Evolutionary conservation across 2,888 invertebrate genomes (phyloP), one percentile per base, ranked within the genome.

Genomic region (Lissonota sp.): DNA sequence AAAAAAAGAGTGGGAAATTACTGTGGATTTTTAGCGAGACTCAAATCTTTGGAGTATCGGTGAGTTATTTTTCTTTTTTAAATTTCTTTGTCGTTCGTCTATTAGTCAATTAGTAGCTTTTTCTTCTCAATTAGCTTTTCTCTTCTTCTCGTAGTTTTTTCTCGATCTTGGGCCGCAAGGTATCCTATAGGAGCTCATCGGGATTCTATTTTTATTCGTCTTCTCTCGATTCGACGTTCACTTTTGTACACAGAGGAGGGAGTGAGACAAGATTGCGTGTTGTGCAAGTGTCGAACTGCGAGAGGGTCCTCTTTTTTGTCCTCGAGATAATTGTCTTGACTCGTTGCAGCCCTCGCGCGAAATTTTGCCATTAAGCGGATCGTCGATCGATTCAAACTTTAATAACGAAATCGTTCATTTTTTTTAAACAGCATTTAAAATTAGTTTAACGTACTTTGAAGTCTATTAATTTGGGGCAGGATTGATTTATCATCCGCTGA

Each of bases 251-350:
- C 26, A 26, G 26, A 26, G 26, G 73, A 74, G 78, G 44, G 39
- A 74, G 72, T 16, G 53, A 73, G 70, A 81, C 69, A 44, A 12
- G 14, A 26, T 26, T 16, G 58, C 62, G 88, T 90, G 90, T 91
- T 91, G 91, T 91, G 91, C 91, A 90, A 91, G 91, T 91, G 91
- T 91, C 90, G 89, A 91, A 88, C 86, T 37, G 71, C 74, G 64
- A 64, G 78, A 80, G 62, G 62, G 62, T 6, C 42, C 40, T 49
- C 26, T 40, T 10, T 55, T 14, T 69, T 37, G 49, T 44, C 42
- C 57, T 74, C 42, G 26, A 26, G 26, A 26, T 26, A 1, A 26
- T 26, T 26, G 26, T 26, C 26, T 26, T 26, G 26, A 26, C 57
- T 64, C 72, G 40, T 51, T 66, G 26, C 49, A 49, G 6, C n/a